These are phyloP conservation scores for Speoplatyrhinus poulsoni DNA, from an alignment of 2,113 vertebrate species.

Conservation along the genomic window DNA sequence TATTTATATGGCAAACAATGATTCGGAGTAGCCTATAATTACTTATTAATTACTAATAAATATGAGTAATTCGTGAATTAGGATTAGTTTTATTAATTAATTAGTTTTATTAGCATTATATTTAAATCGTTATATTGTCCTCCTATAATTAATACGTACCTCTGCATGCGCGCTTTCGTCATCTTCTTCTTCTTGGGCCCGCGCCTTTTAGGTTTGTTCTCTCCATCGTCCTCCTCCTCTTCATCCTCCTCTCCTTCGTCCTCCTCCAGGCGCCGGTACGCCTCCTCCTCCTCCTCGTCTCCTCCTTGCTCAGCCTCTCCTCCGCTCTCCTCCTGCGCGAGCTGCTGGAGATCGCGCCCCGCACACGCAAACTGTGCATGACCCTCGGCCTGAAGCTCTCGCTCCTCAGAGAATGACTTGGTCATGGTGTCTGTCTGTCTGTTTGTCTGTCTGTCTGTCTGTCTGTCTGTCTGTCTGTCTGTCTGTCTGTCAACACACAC, in stretches of 20 bases:
- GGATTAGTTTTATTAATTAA: neutral
- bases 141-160: slow-evolving; percentile 44
- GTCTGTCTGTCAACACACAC: slow-evolving; percentile 13
- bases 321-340: slow-evolving; percentile 82
- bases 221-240: slow-evolving; percentile 89
- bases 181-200: slow-evolving; percentile 99
- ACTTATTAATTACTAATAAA: too few relatives aligned
- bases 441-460: slow-evolving; percentile 27
- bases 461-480: slow-evolving; percentile 66
- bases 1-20: too few relatives aligned
- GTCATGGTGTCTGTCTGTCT: slow-evolving; percentile 83
- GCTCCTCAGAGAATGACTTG: slow-evolving; percentile 89
- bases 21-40: too few relatives aligned
- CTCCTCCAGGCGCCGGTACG: slow-evolving; percentile 69
- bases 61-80: too few relatives aligned
- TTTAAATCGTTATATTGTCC: neutral
- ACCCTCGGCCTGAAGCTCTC: slow-evolving; percentile 79
- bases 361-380: slow-evolving; percentile 79
- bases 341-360: slow-evolving; percentile 72
- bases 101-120: neutral
- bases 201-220: slow-evolving; percentile 92
- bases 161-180: slow-evolving; percentile 95
- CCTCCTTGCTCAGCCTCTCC: slow-evolving; percentile 79
- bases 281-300: slow-evolving; percentile 80
- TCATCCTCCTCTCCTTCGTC: slow-evolving; percentile 88